Evolutionary conservation across 2,888 invertebrate genomes (phyloP), one percentile per base, ranked within the genome.

Genomic region (Eupithecia subfuscata): DNA sequence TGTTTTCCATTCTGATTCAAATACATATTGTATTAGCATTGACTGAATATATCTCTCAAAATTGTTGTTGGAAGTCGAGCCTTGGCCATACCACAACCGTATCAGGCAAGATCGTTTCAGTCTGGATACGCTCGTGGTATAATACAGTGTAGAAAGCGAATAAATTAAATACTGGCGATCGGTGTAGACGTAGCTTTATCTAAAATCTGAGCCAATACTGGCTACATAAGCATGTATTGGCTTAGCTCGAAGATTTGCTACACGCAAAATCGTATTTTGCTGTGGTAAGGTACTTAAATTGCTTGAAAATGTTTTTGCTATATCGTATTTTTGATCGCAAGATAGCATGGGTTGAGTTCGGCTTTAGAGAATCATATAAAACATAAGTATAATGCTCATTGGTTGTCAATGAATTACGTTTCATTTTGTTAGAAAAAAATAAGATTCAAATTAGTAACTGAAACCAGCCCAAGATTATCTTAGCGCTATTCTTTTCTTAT

Each of bases 191-290:
- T 43, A 68, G 43, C 68, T 68, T 68, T 43, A 68, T 43, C 25
- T 43, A 12, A 0, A 48, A 68, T 8, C 25, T 22, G 22, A 67
- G 22, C 40, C 14, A 68, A 68, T 45, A 43, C 22, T 8, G 68
- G 22, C 22, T 64, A 3, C 1, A 22, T 22, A 43, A 14, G 68
- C 25, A 43, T 68, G 25, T n/a, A n/a, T n/a, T 14, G 43, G 22
- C 30, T 67, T 34, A 64, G 37, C 65, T 45, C 14, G 14, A 68
- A 25, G 43, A 68, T 43, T 68, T 22, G 22, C 25, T 40, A 68
- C 68, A 68, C 68, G 68, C 65, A 82, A 75, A 77, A 73, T 74
- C 56, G 25, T 68, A 68, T 30, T 63, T 52, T 25, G 48, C 71
- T 12, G 14, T 68, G 68, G 22, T 68, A 43, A 40, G 37, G 68